phyloP scores from a whole-genome alignment of 2,797 vertebrate genomes.

The Leptoclinus maculatus region DNA sequence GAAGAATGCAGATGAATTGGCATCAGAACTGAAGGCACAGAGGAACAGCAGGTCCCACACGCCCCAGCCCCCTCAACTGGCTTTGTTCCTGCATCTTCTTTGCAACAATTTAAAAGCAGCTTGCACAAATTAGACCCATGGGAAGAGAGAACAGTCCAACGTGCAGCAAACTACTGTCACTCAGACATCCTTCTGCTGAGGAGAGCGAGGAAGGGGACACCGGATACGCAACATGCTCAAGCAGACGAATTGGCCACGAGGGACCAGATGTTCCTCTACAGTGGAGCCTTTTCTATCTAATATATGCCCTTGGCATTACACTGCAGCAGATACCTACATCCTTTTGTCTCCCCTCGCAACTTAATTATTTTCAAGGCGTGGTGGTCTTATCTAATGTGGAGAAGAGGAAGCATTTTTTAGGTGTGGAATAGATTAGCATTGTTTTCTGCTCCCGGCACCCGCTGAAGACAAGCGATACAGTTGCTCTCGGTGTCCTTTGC shows the following conservation, averaged over 20 bases:
- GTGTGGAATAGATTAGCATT: not conserved
- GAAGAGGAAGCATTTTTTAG: conserved; percentile 17
- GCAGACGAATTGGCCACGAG: conserved; percentile 68
- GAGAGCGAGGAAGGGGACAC: conserved; percentile 57
- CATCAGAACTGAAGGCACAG: conserved; percentile 63
- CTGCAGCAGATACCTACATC: conserved; percentile 16
- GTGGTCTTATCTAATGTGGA: conserved; percentile 24
- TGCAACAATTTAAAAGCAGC: conserved; percentile 79
- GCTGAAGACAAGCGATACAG: not conserved
- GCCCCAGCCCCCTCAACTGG: conserved; percentile 68
- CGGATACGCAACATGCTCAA: conserved; percentile 54
- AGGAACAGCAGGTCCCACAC: conserved; percentile 71
- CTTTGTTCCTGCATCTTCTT: conserved; percentile 79
- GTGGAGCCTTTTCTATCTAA: conserved; percentile 47
- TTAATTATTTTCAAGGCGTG: conserved; percentile 26
- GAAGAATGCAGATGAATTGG: conserved; percentile 71
- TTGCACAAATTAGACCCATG: conserved; percentile 83
- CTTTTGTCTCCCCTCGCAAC: conserved; percentile 13
- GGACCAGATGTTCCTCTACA: conserved; percentile 70
- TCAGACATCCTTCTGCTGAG: conserved; percentile 55
- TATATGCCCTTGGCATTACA: conserved; percentile 51
- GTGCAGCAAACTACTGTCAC: conserved; percentile 74
- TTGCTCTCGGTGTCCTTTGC: conserved; percentile 15
- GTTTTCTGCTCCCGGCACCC: conserved; percentile 16
- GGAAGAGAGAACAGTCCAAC: conserved; percentile 70